phyloP scores from a whole-genome alignment of 2,888 invertebrate genomes.

The Dusona sp. region DNA sequence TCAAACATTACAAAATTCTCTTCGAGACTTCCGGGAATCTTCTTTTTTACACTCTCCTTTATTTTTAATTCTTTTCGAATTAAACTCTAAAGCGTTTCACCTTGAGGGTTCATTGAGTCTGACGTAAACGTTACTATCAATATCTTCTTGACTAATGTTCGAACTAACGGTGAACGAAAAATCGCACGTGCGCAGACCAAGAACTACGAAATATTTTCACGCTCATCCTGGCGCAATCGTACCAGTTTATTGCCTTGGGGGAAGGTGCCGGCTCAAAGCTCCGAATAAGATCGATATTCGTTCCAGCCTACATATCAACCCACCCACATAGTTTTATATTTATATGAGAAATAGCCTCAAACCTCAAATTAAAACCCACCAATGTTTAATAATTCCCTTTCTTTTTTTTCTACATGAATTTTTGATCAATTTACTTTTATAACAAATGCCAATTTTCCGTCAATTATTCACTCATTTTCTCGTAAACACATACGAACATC shows the following conservation, averaged over 20 bases:
- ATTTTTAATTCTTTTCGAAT: neutral
- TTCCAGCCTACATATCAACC: slow-evolving; percentile 1
- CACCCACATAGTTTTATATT: neutral
- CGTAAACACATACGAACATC: too few species aligned
- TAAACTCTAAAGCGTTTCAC: neutral
- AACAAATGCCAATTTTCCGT: too few species aligned
- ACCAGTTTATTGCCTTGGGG: slow-evolving; percentile 9
- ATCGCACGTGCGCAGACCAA: slow-evolving; percentile 7
- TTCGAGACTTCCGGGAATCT: neutral
- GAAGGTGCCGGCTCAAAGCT: neutral
- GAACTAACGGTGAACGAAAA: neutral
- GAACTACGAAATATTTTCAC: neutral
- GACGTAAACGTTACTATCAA: neutral
- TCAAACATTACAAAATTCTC: neutral
- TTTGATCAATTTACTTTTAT: too few species aligned
- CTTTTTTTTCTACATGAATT: neutral
- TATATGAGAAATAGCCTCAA: too few species aligned
- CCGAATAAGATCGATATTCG: slow-evolving; percentile 41
- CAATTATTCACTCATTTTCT: too few species aligned
- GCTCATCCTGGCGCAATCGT: slow-evolving; percentile 51
- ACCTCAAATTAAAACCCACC: neutral
- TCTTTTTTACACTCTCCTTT: too few species aligned
- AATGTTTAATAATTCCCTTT: too few species aligned
- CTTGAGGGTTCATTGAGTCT: neutral
- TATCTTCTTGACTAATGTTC: neutral